phyloP scores from a whole-genome alignment of 2,113 vertebrate genomes.

The Channa maculata region DNA sequence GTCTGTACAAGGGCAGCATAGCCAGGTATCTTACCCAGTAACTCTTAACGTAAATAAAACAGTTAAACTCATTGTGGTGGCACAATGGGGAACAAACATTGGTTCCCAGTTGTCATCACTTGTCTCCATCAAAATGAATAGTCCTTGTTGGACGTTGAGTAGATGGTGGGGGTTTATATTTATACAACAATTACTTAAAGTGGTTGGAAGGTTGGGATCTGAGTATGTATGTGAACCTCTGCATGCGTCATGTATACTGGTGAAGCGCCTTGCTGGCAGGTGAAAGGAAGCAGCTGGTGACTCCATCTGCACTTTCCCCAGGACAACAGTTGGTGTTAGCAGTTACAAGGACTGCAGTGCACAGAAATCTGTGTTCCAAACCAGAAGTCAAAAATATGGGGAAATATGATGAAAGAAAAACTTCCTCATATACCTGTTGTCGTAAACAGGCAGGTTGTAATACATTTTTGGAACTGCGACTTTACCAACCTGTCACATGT shows the following conservation, averaged over 20 bases:
- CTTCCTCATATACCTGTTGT: neutral
- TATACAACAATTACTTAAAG: neutral
- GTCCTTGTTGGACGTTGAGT: neutral
- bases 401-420: neutral
- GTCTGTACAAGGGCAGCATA: too few species aligned
- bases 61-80: neutral
- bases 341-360: neutral
- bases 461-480: neutral
- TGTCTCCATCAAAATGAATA: neutral
- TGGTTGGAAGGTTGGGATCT: neutral
- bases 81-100: neutral
- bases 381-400: neutral
- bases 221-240: conserved; percentile 11
- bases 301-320: conserved; percentile 20
- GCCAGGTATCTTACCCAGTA: too few species aligned
- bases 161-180: neutral
- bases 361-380: neutral
- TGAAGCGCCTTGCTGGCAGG: conserved; percentile 18
- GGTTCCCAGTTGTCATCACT: neutral
- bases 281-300: conserved; percentile 29
- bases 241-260: conserved; percentile 15
- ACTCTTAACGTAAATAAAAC: too few species aligned
- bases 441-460: conserved; percentile 7
- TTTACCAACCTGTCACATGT: neutral
- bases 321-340: conserved; percentile 10